phyloP scores from a whole-genome alignment of 1,140 invertebrate species.

The Gonioctena quinquepunctata region DNA sequence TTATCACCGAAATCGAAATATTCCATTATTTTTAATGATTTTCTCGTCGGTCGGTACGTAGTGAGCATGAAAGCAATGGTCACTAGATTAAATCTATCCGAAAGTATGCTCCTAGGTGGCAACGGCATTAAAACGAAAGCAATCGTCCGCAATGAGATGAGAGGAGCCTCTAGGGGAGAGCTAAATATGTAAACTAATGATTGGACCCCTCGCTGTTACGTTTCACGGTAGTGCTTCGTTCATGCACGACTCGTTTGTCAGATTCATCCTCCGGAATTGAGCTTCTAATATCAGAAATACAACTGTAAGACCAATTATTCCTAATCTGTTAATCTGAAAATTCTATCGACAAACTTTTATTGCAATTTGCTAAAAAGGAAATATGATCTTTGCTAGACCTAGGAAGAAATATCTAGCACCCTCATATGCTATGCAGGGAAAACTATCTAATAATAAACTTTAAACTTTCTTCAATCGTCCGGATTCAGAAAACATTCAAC shows the following conservation, averaged over 20 bases:
- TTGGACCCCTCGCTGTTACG: conserved; percentile 34
- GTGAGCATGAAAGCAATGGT: background rate
- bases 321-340: too few species aligned
- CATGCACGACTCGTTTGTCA: background rate
- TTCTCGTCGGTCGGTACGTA: background rate
- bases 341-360: too few species aligned
- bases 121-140: conserved; percentile 33
- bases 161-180: background rate
- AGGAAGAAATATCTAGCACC: too few species aligned
- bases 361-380: too few species aligned
- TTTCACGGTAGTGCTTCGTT: conserved; percentile 38
- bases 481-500: too few species aligned
- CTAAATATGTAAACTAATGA: background rate
- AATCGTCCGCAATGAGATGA: conserved; percentile 33
- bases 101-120: conserved; percentile 31
- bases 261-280: too few species aligned
- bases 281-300: too few species aligned
- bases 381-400: too few species aligned
- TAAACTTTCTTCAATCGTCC: too few species aligned
- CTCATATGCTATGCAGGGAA: too few species aligned
- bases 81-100: conserved; percentile 30
- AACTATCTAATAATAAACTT: too few species aligned
- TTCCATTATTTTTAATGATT: conserved; percentile 21
- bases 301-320: too few species aligned
- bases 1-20: background rate